Evolutionary conservation across 2,797 vertebrate genomes (phyloP).

Genomic region (Thunnus albacares): DNA sequence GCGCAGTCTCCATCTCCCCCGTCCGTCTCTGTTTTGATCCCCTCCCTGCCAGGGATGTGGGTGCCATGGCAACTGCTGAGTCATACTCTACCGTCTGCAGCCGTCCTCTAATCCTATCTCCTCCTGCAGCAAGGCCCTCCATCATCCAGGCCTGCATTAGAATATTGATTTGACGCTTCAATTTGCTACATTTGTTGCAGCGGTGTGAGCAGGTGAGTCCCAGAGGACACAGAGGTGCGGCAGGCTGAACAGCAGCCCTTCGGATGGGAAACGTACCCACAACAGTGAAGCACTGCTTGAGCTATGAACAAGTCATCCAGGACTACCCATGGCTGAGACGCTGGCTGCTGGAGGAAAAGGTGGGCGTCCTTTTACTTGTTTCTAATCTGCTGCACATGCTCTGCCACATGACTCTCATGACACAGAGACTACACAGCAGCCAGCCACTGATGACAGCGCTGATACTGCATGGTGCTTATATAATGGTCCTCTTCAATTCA

Average conservation of each 20-base stretch:
- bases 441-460: slow-evolving; percentile 20
- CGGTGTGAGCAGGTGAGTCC: slow-evolving; percentile 22
- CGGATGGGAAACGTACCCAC: slow-evolving; percentile 91
- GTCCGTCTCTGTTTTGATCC: slow-evolving; percentile 43
- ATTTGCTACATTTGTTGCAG: slow-evolving; percentile 23
- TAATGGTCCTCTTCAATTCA: slow-evolving; percentile 18
- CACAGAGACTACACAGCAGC: slow-evolving; percentile 45
- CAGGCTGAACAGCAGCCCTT: slow-evolving; percentile 53
- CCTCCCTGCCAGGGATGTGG: slow-evolving; percentile 73
- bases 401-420: slow-evolving; percentile 71
- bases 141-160: slow-evolving; percentile 49
- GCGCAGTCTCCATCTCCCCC: neutral
- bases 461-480: slow-evolving; percentile 47
- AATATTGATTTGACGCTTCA: slow-evolving; percentile 30
- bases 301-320: slow-evolving; percentile 90
- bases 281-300: slow-evolving; percentile 93
- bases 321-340: slow-evolving; percentile 89
- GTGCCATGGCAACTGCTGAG: slow-evolving; percentile 86
- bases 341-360: slow-evolving; percentile 88
- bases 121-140: slow-evolving; percentile 52
- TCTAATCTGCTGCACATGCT: slow-evolving; percentile 72
- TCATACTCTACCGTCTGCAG: slow-evolving; percentile 69
- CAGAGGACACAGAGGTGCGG: slow-evolving; percentile 34
- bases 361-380: slow-evolving; percentile 71
- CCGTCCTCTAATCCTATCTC: slow-evolving; percentile 63